These are phyloP conservation scores for Chromobotia macracanthus DNA, from an alignment of 2,797 vertebrate species.

Conservation along the genomic window DNA sequence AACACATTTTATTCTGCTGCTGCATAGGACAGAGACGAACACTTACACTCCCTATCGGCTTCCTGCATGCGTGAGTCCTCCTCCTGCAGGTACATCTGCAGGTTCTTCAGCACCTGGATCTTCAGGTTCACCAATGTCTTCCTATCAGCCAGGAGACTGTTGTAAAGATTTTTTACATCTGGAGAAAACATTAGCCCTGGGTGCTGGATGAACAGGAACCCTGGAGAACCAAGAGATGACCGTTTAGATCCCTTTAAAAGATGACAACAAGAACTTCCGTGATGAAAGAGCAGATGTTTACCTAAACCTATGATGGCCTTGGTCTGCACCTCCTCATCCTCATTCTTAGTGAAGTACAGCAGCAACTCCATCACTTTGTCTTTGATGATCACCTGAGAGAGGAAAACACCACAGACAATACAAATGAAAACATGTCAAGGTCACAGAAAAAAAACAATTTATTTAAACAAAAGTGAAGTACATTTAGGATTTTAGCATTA, in stretches of 20 bases:
- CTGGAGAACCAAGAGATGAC: conserved; percentile 68
- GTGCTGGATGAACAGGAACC: conserved; percentile 96
- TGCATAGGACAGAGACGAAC: background rate
- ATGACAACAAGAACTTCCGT: background rate
- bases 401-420: conserved; percentile 31
- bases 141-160: conserved; percentile 89
- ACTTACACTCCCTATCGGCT: conserved; percentile 96
- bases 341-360: conserved; percentile 95
- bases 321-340: conserved; percentile 96
- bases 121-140: conserved; percentile 87
- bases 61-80: conserved; percentile 98
- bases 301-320: conserved; percentile 98
- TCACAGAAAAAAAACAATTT: too few relatives aligned
- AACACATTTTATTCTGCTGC: background rate
- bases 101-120: conserved; percentile 97
- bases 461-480: too few relatives aligned
- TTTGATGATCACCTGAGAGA: conserved; percentile 90
- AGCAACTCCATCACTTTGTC: conserved; percentile 96
- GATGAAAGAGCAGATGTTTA: conserved; percentile 65
- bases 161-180: conserved; percentile 96
- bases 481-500: too few relatives aligned
- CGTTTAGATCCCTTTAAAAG: conserved; percentile 9
- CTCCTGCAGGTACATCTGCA: conserved; percentile 97
- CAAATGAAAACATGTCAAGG: background rate
- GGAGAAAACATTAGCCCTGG: conserved; percentile 96